Evolutionary conservation across 2,113 vertebrate species (phyloP), one percentile per base, ranked within the genome.

Genomic region (Fulmarus glacialis): DNA sequence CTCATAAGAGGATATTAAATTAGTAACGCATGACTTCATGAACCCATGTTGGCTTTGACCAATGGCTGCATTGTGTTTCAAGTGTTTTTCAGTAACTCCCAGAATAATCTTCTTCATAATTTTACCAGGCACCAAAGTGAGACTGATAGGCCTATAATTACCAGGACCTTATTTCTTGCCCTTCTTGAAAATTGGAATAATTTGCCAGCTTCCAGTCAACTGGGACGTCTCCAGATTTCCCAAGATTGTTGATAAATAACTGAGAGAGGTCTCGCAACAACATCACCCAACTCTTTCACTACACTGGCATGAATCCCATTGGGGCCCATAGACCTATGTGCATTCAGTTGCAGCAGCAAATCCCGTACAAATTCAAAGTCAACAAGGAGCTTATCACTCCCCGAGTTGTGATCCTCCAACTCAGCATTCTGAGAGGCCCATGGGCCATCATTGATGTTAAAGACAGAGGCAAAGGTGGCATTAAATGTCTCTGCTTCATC

Each of bases 21-120:
- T 24, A 38, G 11, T 59, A 47, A 53, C 1, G 2, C 48, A 42
- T 42, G 17, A 43, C 20, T 45, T 79, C 20, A 12, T 53, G 42
- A 77, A 52, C 3, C 8, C 6, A 2, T 12, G 3, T 22, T 6
- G 1, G 3, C 12, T 81, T 52, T 58, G 15, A 58, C 7, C 0
- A 0, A 67, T 18, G 30, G 48, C 26, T 58, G 17, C 36, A 16
- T 12, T 87, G 29, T 34, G 52, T 56, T 80, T 34, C 50, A 73
- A 60, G 30, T 4, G 9, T 70, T 90, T 92, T 83, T 55, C 43
- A 17, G 13, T 23, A 45, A 60, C 5, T 60, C 29, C 12, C 34
- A 75, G 24, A 87, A 56, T 4, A 71, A 75, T 23, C 8, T 62
- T 72, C 52, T 87, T 48, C 23, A 22, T 29, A 14, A 30, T 48